These are phyloP conservation scores for Labroides dimidiatus DNA, from an alignment of 2,797 vertebrate genomes.

Conservation along the genomic window DNA sequence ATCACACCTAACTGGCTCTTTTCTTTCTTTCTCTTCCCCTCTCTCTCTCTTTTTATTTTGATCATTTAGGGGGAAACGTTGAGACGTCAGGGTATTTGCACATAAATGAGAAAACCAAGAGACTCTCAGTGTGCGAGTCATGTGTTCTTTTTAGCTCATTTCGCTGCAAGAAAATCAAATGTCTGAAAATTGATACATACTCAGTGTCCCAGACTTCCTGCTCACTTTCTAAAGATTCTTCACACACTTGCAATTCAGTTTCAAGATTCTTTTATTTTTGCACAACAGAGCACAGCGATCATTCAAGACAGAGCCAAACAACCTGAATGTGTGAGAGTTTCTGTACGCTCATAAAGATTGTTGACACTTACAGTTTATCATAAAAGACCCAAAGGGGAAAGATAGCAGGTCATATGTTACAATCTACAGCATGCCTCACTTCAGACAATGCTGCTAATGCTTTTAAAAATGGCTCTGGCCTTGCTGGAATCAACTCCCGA, in stretches of 20 bases:
- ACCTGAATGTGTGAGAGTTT: background rate
- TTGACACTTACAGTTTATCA: slow-evolving; percentile 46
- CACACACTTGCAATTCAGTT: slow-evolving; percentile 5
- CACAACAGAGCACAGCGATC: slow-evolving; percentile 11
- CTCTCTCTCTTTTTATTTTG: slow-evolving; percentile 15
- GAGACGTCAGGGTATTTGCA: slow-evolving; percentile 60
- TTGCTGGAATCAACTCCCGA: slow-evolving; percentile 51
- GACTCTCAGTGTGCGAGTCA: slow-evolving; percentile 12
- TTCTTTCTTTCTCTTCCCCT: no score
- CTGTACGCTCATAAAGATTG: slow-evolving; percentile 6
- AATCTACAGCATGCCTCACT: slow-evolving; percentile 36
- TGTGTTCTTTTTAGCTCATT: slow-evolving; percentile 18
- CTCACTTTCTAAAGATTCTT: slow-evolving; percentile 7
- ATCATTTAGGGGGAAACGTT: slow-evolving; percentile 53
- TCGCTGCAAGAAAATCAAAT: slow-evolving; percentile 26
- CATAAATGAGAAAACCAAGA: slow-evolving; percentile 58
- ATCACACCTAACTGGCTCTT: slow-evolving; percentile 42
- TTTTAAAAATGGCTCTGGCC: slow-evolving; percentile 70
- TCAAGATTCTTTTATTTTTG: background rate
- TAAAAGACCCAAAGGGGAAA: slow-evolving; percentile 32
- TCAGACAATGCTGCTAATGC: slow-evolving; percentile 41
- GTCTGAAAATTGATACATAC: slow-evolving; percentile 22
- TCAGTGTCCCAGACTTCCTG: slow-evolving; percentile 9
- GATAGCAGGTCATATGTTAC: slow-evolving; percentile 59
- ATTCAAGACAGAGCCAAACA: slow-evolving; percentile 18